A percentile compares a stretch with the other conserved stretches of the same genome.
phyloP scores from a whole-genome alignment of 2,113 vertebrate genomes.

The Centrocercus urophasianus region DNA sequence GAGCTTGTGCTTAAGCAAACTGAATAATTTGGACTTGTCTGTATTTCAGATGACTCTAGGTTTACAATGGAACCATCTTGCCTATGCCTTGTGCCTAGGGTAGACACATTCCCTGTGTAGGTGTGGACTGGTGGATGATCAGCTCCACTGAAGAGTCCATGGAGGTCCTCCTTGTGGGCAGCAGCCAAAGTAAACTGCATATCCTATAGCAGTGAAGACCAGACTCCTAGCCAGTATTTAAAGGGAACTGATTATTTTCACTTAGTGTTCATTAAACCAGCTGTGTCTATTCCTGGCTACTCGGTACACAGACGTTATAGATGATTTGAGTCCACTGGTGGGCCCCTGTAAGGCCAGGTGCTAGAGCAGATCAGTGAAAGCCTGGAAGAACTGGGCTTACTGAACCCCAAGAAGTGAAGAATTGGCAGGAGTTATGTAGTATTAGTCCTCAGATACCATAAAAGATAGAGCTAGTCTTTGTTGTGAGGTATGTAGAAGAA shows the following conservation, averaged over 20 bases:
- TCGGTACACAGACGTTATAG: background rate
- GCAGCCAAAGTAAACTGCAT: background rate
- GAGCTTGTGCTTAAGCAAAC: background rate
- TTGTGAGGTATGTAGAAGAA: background rate
- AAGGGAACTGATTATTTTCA: background rate
- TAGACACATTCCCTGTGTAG: background rate
- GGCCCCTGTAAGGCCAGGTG: background rate
- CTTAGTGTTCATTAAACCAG: background rate
- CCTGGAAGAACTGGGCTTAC: background rate
- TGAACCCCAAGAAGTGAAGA: background rate
- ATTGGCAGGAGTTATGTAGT: background rate
- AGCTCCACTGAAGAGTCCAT: background rate
- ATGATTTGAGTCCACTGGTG: background rate
- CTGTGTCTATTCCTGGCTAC: background rate
- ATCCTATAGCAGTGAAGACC: background rate
- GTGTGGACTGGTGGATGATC: background rate
- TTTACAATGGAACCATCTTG: background rate
- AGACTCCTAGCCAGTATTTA: background rate
- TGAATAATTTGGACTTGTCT: background rate
- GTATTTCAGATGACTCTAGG: background rate
- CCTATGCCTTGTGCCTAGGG: background rate
- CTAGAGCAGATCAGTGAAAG: background rate
- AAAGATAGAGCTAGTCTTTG: background rate
- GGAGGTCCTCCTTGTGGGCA: background rate
- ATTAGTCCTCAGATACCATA: background rate